A percentile compares a stretch with the other conserved stretches of the same genome.
phyloP scores from a whole-genome alignment of 2,797 vertebrate species.

The Sphenopsis melanotis region DNA sequence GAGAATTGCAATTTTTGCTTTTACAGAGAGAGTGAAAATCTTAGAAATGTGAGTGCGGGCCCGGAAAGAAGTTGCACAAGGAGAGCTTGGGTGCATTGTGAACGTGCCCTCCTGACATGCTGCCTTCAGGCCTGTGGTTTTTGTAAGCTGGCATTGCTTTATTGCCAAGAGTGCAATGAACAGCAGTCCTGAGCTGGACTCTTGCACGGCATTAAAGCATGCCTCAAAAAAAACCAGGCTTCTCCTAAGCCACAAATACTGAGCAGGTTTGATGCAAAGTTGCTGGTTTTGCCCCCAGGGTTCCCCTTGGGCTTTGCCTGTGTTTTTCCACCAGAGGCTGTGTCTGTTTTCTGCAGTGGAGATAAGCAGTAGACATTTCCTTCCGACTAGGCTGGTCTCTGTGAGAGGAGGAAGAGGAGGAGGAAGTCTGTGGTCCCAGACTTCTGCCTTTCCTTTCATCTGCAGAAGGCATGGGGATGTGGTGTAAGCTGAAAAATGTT shows the following conservation, averaged over 20 bases:
- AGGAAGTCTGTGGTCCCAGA: neutral
- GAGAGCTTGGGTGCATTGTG: neutral
- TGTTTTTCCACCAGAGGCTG: neutral
- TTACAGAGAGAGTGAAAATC: neutral
- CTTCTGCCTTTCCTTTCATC: neutral
- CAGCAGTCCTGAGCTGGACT: neutral
- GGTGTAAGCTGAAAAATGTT: neutral
- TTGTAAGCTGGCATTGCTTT: neutral
- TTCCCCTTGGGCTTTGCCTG: neutral
- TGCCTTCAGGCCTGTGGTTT: neutral
- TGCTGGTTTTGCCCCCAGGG: rapidly evolving
- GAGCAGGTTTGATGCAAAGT: neutral
- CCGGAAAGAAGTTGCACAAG: neutral
- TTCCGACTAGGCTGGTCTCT: neutral
- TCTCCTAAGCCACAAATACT: rapidly evolving
- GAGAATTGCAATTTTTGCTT: neutral
- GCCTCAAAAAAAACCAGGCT: neutral
- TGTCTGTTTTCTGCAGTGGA: neutral
- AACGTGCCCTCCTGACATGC: neutral
- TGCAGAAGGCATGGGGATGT: neutral
- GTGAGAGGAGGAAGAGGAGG: neutral
- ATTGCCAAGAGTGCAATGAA: neutral
- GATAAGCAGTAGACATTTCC: slow-evolving; percentile 12
- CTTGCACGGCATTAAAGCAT: rapidly evolving
- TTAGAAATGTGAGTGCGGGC: neutral